Evolutionary conservation across 1,140 invertebrate species (phyloP).

Genomic region (Coboldia fuscipes): DNA sequence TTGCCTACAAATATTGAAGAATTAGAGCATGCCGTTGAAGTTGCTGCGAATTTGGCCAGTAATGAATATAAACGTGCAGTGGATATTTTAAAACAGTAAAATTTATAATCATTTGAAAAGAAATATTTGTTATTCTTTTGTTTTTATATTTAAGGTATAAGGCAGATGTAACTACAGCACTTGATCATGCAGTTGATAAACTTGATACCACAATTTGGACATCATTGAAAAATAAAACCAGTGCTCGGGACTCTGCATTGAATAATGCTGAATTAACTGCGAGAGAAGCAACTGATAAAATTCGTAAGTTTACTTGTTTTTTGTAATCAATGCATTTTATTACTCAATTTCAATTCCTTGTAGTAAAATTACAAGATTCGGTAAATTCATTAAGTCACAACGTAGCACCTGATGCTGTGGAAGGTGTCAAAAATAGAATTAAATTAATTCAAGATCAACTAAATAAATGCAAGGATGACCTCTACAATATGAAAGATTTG

Average conservation of each 20-base stretch:
- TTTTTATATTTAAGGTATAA: slow-evolving; percentile 29
- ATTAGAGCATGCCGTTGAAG: slow-evolving; percentile 28
- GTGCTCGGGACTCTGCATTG: slow-evolving; percentile 26
- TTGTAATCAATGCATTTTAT: slow-evolving; percentile 1
- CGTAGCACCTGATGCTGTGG: slow-evolving; percentile 22
- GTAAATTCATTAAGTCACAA: slow-evolving; percentile 20
- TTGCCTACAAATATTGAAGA: slow-evolving; percentile 24
- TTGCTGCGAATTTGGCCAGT: slow-evolving; percentile 28
- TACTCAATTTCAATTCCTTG: slow-evolving; percentile 4
- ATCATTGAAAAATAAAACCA: slow-evolving; percentile 31
- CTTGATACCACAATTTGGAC: slow-evolving; percentile 28
- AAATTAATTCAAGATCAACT: slow-evolving; percentile 37
- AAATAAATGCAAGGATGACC: slow-evolving; percentile 29
- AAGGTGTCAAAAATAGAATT: slow-evolving; percentile 29
- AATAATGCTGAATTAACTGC: slow-evolving; percentile 26
- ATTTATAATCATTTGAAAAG: background rate
- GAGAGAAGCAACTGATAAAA: slow-evolving; percentile 16
- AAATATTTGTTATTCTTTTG: background rate
- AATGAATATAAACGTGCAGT: slow-evolving; percentile 30
- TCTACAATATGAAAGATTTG: slow-evolving; percentile 27
- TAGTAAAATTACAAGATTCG: slow-evolving; percentile 21
- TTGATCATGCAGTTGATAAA: slow-evolving; percentile 32
- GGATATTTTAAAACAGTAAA: slow-evolving; percentile 21
- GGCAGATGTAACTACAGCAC: slow-evolving; percentile 31
- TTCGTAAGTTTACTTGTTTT: slow-evolving; percentile 7